Percentiles rank a stretch among this genome's conserved stretches.
Evolutionary conservation across 1,140 invertebrate species (phyloP).

Genomic region (Laodelphax striatellus): DNA sequence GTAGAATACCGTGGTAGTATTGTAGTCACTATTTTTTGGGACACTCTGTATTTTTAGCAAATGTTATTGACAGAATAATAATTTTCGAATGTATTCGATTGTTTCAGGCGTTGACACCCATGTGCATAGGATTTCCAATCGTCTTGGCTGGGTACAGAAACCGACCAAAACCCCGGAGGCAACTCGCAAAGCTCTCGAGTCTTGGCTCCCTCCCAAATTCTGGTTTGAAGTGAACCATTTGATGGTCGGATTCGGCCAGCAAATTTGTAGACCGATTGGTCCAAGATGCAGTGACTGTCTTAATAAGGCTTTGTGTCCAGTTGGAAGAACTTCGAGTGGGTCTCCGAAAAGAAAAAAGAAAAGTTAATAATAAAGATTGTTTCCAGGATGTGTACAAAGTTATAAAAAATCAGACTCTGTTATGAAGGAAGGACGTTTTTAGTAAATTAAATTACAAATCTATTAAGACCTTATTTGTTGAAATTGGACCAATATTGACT

Average conservation of each 20-base stretch:
- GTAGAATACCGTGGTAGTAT: too few relatives aligned
- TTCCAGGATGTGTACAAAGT: too few relatives aligned
- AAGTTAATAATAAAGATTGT: too few relatives aligned
- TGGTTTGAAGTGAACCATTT: constrained; percentile 89
- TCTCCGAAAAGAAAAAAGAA: too few relatives aligned
- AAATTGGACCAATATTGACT: too few relatives aligned
- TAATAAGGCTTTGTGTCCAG: constrained; percentile 77
- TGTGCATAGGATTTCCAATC: constrained; percentile 87
- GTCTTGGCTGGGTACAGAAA: constrained; percentile 74
- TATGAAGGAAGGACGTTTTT: too few relatives aligned
- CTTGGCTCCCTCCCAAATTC: constrained; percentile 72
- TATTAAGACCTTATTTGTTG: too few relatives aligned
- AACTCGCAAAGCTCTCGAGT: constrained; percentile 71
- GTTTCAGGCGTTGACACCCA: constrained; percentile 85
- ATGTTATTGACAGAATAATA: too few relatives aligned
- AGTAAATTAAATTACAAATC: too few relatives aligned
- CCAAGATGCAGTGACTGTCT: constrained; percentile 77
- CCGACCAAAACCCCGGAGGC: constrained; percentile 77
- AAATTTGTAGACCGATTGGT: constrained; percentile 66
- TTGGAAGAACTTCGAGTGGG: constrained; percentile 28
- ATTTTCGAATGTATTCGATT: neutral
- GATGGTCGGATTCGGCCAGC: constrained; percentile 94
- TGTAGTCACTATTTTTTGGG: too few relatives aligned
- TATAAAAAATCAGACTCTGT: too few relatives aligned
- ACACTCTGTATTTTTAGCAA: too few relatives aligned